Evolutionary conservation across 2,797 vertebrate genomes (phyloP).

Genomic region (Anabas testudineus): DNA sequence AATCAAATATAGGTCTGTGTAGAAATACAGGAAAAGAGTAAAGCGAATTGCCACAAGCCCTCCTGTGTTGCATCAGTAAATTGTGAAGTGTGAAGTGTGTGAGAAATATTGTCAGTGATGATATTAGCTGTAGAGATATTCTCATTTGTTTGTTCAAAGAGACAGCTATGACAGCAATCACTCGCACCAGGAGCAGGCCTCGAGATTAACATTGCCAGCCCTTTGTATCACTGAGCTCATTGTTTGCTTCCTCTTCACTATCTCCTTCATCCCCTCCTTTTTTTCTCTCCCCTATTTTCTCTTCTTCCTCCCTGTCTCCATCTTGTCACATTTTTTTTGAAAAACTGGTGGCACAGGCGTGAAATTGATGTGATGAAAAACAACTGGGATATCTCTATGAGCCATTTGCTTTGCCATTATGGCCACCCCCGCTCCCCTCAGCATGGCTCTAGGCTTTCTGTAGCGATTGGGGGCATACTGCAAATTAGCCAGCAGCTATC

Average conservation of each 20-base stretch:
- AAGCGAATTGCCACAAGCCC: slow-evolving; percentile 40
- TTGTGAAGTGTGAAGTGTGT: slow-evolving; percentile 34
- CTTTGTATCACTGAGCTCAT: slow-evolving; percentile 38
- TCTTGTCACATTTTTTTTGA: slow-evolving; percentile 68
- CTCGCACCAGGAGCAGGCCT: slow-evolving; percentile 41
- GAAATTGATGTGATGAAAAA: slow-evolving; percentile 85
- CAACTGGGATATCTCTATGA: slow-evolving; percentile 82
- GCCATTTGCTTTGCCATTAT: slow-evolving; percentile 79
- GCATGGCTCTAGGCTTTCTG: slow-evolving; percentile 65
- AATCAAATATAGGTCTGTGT: slow-evolving; percentile 38
- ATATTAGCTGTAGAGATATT: slow-evolving; percentile 58
- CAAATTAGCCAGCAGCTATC: slow-evolving; percentile 83
- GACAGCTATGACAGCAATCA: slow-evolving; percentile 55
- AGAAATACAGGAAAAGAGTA: slow-evolving; percentile 33
- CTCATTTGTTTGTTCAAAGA: slow-evolving; percentile 60
- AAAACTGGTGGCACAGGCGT: slow-evolving; percentile 63
- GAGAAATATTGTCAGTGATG: slow-evolving; percentile 50
- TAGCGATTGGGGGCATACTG: slow-evolving; percentile 75
- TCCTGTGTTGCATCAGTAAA: slow-evolving; percentile 59
- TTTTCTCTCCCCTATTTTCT: slow-evolving; percentile 15
- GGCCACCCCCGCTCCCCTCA: slow-evolving; percentile 69
- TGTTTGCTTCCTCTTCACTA: slow-evolving; percentile 49
- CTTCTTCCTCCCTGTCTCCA: slow-evolving; percentile 49
- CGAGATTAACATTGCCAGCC: slow-evolving; percentile 57
- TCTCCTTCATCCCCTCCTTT: slow-evolving; percentile 25